A percentile compares a stretch with the other conserved stretches of the same genome.
Evolutionary conservation across 2,113 vertebrate genomes (phyloP).

Genomic region (Pantherophis guttatus): DNA sequence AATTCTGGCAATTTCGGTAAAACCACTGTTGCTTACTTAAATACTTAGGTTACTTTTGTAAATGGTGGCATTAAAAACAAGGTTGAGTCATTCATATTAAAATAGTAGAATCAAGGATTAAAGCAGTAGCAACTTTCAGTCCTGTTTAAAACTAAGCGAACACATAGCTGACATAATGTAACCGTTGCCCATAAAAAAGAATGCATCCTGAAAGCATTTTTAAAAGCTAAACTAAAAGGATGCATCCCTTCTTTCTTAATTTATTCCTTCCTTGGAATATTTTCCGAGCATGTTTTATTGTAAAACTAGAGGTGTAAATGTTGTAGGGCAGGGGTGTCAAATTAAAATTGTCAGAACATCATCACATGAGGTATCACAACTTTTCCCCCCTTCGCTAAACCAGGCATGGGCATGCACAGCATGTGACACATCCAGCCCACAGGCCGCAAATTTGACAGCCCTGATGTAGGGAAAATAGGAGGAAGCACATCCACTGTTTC

Average conservation of each 20-base stretch:
- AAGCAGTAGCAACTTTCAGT: not conserved
- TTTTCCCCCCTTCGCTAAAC: no score
- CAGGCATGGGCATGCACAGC: no score
- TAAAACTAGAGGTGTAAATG: not conserved
- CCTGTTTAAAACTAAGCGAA: not conserved
- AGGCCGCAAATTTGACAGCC: no score
- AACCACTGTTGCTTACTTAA: not conserved
- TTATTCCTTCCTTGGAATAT: not conserved
- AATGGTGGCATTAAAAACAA: not conserved
- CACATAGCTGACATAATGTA: not conserved
- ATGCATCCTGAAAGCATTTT: not conserved
- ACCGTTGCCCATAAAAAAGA: not conserved
- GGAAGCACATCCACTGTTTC: not conserved
- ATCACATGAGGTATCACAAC: no score
- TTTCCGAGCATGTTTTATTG: not conserved
- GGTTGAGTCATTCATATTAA: not conserved
- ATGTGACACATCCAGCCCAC: no score
- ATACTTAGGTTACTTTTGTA: conserved; percentile 9
- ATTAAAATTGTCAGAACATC: no score
- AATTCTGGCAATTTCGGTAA: conserved; percentile 17
- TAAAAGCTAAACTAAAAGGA: not conserved
- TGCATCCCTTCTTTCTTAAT: not conserved
- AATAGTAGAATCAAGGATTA: not conserved
- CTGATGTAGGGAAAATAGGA: not conserved
- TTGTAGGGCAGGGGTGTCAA: not conserved